Evolutionary conservation across 2,888 invertebrate genomes (phyloP).

Genomic region (Dilophus febrilis): DNA sequence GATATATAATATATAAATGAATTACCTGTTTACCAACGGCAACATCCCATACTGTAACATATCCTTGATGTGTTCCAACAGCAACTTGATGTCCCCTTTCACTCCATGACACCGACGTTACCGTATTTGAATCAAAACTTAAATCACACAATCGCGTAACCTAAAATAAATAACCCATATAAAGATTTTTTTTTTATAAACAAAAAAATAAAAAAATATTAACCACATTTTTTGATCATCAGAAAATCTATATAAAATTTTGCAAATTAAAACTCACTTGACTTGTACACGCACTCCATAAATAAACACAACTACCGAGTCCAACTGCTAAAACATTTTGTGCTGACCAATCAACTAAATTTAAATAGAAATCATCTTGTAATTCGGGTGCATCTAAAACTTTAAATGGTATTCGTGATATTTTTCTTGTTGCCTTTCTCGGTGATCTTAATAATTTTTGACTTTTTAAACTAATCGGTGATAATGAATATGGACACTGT

Average conservation of each 20-base stretch:
- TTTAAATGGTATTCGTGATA: constrained; percentile 96
- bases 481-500: constrained; percentile 80
- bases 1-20: no score
- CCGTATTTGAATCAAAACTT: constrained; percentile 80
- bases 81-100: constrained; percentile 93
- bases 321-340: constrained; percentile 98
- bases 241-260: no score
- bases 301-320: constrained; percentile 90
- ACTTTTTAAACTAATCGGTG: constrained; percentile 89
- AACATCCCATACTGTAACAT: constrained; percentile 97
- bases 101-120: constrained; percentile 98
- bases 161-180: constrained; percentile 23
- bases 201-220: no score
- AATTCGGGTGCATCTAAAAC: constrained; percentile 89
- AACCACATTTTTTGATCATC: no score
- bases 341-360: constrained; percentile 98
- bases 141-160: constrained; percentile 92
- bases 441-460: constrained; percentile 89
- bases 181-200: no score
- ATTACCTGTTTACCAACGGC: constrained; percentile 70
- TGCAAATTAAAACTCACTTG: constrained; percentile 43
- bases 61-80: constrained; percentile 94
- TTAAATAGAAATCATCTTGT: constrained; percentile 97
- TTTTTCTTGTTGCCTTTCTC: constrained; percentile 93
- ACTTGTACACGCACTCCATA: constrained; percentile 98